Evolutionary conservation across 2,113 vertebrate species (phyloP).

Genomic region (Gasterosteus aculeatus): DNA sequence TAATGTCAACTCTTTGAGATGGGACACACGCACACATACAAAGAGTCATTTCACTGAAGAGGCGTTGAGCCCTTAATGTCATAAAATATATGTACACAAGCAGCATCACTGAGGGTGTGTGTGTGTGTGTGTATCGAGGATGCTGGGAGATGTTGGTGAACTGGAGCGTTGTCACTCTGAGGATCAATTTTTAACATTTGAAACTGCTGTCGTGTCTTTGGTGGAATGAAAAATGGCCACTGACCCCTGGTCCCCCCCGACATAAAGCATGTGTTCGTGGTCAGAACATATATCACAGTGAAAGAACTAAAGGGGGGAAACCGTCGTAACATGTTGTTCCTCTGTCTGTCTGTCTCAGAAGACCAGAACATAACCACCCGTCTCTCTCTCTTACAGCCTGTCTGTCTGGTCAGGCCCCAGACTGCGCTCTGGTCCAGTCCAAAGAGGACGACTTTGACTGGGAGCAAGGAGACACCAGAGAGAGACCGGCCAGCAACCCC

Average conservation of each 20-base stretch:
- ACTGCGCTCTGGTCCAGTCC: constrained; percentile 89
- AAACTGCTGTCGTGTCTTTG: too few species aligned
- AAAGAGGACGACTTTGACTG: constrained; percentile 93
- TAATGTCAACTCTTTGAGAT: constrained; percentile 59
- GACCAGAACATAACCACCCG: background rate
- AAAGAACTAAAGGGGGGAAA: too few species aligned
- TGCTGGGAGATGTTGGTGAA: constrained; percentile 39
- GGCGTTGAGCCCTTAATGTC: constrained; percentile 45
- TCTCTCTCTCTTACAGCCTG: constrained; percentile 56
- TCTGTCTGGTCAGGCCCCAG: constrained; percentile 78
- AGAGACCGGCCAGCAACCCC: constrained; percentile 77
- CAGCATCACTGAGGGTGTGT: constrained; percentile 4
- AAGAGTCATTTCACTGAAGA: constrained; percentile 46
- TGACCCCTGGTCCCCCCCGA: too few species aligned
- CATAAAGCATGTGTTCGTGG: too few species aligned
- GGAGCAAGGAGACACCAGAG: constrained; percentile 87
- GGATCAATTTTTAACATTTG: too few species aligned
- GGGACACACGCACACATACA: constrained; percentile 11
- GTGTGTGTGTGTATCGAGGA: constrained; percentile 40
- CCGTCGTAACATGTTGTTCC: too few species aligned
- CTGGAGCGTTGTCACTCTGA: too few species aligned
- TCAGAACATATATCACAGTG: too few species aligned
- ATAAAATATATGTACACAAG: constrained; percentile 35
- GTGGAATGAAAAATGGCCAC: too few species aligned
- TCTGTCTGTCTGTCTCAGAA: too few species aligned